Evolutionary conservation across 2,888 invertebrate genomes (phyloP), one percentile per base, ranked within the genome.

Genomic region (Dasypogon diadema): DNA sequence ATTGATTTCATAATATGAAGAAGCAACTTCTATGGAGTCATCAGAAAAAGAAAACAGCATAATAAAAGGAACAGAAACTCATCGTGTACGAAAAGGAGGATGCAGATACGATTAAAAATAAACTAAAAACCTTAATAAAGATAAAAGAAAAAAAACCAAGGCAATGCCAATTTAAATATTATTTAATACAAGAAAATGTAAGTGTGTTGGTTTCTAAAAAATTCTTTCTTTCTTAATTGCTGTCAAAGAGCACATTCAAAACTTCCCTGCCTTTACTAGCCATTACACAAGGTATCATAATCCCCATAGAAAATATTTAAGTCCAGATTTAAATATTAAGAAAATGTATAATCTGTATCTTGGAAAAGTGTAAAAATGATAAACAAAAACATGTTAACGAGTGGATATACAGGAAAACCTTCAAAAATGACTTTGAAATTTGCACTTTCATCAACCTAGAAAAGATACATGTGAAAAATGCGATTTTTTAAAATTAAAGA

Each of bases 101-200:
- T 70, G 75, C 2, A 51, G 75, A 68, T 70, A 68, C 51, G 60
- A 55, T 48, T 24, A 60, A 76, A 54, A 37, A 24, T 76, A 76
- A 74, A 16, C 12, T 54, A 54, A 74, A 74, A 76, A 76, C 60
- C 30, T 58, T 76, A 72, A n/a, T 72, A 75, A 70, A 56, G 46
- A 70, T 46, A 56, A 75, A 75, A 58, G 76, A 76, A 76, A 73
- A n/a, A n/a, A n/a, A n/a, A n/a, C n/a, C n/a, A n/a, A n/a, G n/a
- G n/a, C n/a, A n/a, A n/a, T n/a, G n/a, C n/a, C n/a, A n/a, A n/a
- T n/a, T n/a, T n/a, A n/a, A n/a, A n/a, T 58, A 58, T 58, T 58
- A 58, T 58, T 58, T 58, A 26, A 58, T 26, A 58, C 26, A 22
- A 24, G 58, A 58, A 58, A 58, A 58, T 58, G 58, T 58, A 58